Base-by-base conservation (phyloP, 2,113 vertebrate species). In the Turdus rufiventris region DNA sequence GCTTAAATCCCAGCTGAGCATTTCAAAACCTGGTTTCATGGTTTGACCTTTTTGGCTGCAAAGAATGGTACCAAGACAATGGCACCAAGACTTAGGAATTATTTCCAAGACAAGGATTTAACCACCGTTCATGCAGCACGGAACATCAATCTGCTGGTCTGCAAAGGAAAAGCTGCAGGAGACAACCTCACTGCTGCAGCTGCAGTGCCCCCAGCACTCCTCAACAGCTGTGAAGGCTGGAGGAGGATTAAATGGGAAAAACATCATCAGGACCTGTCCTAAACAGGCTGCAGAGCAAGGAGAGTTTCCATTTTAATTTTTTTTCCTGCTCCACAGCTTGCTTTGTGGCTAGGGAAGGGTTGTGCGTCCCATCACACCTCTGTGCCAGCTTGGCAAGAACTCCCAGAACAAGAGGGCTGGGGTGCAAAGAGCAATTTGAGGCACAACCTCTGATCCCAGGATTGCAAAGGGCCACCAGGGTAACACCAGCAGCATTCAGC, bases 1-100 rank as follows among this genome's bases (percentile, higher is more conserved):
- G 48, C 11, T 57, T 28, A 62, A 88, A 66, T 43, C 38, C 47
- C n/a, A 18, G 2, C 9, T 7, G 6, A 68, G 66, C 66, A 28
- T 2, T 24, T 7, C 2, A 5, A 34, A 83, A 54, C 14, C 53
- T 10, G 14, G 8, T 56, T 36, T 36, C 0, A 7, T 21, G n/a
- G 12, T 42, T n/a, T n/a, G 47, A 71, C 28, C 14, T 4, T 57
- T 51, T 13, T 16, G 25, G 72, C 48, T 2, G 1, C 38, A 16
- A 60, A 24, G 31, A 80, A 21, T 51, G 16, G 28, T 11, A 24
- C 21, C 2, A 10, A 34, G 47, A 57, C 6, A 29, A 10, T 0
- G 11, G 70, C 25, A 33, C 24, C 28, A 65, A 71, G 7, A 9
- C 18, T 14, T 0, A 20, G 33, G 63, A 53, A 33, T 14, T n/a